Evolutionary conservation across 2,113 vertebrate species (phyloP), one percentile per base, ranked within the genome.

Genomic region (Tor tambroides): DNA sequence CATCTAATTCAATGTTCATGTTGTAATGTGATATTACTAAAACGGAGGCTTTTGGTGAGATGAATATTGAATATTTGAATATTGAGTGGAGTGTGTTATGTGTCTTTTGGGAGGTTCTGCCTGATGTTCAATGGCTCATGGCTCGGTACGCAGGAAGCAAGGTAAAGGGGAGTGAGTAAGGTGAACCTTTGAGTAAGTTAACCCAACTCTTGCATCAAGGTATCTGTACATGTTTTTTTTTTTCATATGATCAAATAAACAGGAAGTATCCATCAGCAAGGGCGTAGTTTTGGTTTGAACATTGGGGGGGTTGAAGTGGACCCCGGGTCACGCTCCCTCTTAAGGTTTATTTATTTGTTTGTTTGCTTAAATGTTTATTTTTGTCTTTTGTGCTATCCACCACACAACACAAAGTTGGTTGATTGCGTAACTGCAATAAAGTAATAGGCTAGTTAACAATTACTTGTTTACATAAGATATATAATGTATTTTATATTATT

Each of bases 1-100:
- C 75, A 80, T 65, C 71, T 86, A 86, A 90, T 85, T 83, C 51
- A 85, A 80, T 86, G 87, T 90, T 63, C 72, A 30, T 56, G 56
- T 75, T 30, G 23, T 79, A 49, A 88, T 67, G 71, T 56, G 32
- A 74, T 82, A 80, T 38, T 78, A 35, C 74, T 67, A 46, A 79
- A 84, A 46, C 30, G 38, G 6, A 56, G 41, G 78, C 19, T 87
- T 88, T 85, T 54, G 38, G 32, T 84, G 19, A 84, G 51, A 69
- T 71, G 21, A 32, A 38, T 6, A 59, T 51, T 71, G 21, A 32
- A 38, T 6, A 59, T 51, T 32, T 87, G 87, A 88, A 90, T 90
- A 88, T 83, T 82, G 43, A 11, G 3, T 43, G 43, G 84, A 90
- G 61, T 87, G 6, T 43, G 23, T 59, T n/a, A 26, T n/a, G 67